A percentile compares a stretch with the other conserved stretches of the same genome.
phyloP scores from a whole-genome alignment of 2,888 invertebrate genomes.

The Eupithecia subumbrata region DNA sequence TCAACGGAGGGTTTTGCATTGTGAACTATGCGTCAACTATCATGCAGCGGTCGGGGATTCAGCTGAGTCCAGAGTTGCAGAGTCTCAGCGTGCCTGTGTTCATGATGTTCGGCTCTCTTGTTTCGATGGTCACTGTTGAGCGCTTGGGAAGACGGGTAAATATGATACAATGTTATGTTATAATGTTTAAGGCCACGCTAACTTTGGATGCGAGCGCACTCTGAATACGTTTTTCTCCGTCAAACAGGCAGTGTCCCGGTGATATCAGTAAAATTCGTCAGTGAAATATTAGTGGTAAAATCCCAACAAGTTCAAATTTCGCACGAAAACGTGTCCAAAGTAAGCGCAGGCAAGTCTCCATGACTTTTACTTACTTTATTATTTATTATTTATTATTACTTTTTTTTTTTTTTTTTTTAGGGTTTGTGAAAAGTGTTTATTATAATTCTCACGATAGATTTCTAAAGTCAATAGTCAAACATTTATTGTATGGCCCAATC shows the following conservation, averaged over 20 bases:
- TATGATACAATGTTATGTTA: neutral
- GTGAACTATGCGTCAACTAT: conserved; percentile 55
- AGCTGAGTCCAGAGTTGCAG: conserved; percentile 53
- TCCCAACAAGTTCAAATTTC: too few species aligned
- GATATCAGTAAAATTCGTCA: too few species aligned
- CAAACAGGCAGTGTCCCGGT: too few species aligned
- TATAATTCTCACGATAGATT: neutral
- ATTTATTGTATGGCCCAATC: neutral
- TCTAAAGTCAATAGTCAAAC: neutral
- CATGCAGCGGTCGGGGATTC: conserved; percentile 49
- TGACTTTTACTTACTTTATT: too few species aligned
- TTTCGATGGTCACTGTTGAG: conserved; percentile 52
- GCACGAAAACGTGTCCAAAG: too few species aligned
- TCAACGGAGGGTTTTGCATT: conserved; percentile 54
- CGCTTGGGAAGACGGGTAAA: conserved; percentile 52
- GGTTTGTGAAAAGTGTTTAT: neutral
- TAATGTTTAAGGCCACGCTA: neutral
- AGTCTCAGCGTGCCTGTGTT: conserved; percentile 55
- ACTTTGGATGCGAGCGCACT: too few species aligned
- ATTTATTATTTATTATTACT: too few species aligned
- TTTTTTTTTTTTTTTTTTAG: too few species aligned
- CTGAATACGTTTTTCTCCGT: too few species aligned
- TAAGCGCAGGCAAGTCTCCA: too few species aligned
- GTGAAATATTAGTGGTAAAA: too few species aligned
- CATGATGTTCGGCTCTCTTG: conserved; percentile 52